Conservation (phyloP, 2,888 invertebrate genomes). For the Lagria hirta region DNA sequence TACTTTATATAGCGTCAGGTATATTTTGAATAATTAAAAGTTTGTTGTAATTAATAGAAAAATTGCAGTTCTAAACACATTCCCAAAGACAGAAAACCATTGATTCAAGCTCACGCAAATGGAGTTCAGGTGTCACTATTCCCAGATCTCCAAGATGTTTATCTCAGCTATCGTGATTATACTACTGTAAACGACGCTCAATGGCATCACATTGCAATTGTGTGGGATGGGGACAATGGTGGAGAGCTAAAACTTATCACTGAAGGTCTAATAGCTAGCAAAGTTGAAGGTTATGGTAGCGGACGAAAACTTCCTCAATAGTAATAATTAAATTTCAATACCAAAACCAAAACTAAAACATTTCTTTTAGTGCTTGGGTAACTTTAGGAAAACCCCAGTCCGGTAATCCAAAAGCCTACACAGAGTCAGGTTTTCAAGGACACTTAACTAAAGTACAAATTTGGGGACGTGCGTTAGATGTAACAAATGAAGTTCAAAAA, state of each 20-base stretch:
- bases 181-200: conserved; percentile 94
- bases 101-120: conserved; percentile 88
- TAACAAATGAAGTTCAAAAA: conserved; percentile 89
- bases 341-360: neutral
- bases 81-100: conserved; percentile 73
- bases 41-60: conserved; percentile 11
- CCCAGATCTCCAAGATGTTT: conserved; percentile 84
- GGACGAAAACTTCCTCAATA: conserved; percentile 80
- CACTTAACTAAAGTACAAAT: conserved; percentile 92
- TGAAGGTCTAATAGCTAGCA: conserved; percentile 94
- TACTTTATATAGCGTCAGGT: conserved; percentile 87
- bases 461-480: conserved; percentile 89
- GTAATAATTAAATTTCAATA: conserved; percentile 63
- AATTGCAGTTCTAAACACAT: conserved; percentile 75
- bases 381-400: conserved; percentile 87
- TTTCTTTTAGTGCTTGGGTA: conserved; percentile 76
- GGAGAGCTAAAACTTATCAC: conserved; percentile 88
- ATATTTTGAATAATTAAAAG: conserved; percentile 39
- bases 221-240: conserved; percentile 88
- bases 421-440: conserved; percentile 93
- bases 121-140: conserved; percentile 92
- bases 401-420: conserved; percentile 77
- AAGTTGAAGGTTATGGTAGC: conserved; percentile 83
- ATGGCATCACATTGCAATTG: conserved; percentile 94
- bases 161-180: conserved; percentile 86